Conservation (phyloP, 2,888 invertebrate genomes). For the Dolichomitus sp. region DNA sequence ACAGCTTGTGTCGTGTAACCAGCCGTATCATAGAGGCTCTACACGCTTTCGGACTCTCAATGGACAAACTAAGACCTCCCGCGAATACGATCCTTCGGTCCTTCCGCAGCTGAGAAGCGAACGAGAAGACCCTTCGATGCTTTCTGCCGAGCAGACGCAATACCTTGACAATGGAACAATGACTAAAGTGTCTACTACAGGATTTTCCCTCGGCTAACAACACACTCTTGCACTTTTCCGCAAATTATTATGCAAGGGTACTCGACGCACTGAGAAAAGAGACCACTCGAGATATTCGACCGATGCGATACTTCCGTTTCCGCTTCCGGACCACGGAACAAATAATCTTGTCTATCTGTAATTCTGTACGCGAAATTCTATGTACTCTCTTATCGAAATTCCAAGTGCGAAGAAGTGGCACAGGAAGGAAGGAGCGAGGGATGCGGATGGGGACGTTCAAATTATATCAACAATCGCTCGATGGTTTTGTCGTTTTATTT, state of each 20-base stretch:
- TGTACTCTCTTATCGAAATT: slow-evolving; percentile 9
- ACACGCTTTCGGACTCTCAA: slow-evolving; percentile 25
- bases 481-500: too few species aligned
- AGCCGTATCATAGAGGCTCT: slow-evolving; percentile 25
- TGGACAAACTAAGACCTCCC: slow-evolving; percentile 66
- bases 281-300: not conserved
- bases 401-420: not conserved
- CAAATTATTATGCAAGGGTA: slow-evolving; percentile 15
- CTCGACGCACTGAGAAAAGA: not conserved
- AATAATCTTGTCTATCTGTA: slow-evolving; percentile 1
- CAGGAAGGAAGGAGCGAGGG: not conserved
- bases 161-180: not conserved
- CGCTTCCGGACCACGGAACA: slow-evolving; percentile 1
- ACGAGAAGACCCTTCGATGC: not conserved
- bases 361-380: slow-evolving; percentile 12
- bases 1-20: slow-evolving; percentile 20
- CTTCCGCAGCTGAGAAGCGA: not conserved
- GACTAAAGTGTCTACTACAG: not conserved
- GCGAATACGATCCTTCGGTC: slow-evolving; percentile 22
- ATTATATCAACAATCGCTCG: not conserved
- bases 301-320: not conserved
- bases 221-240: not conserved
- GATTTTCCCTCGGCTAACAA: not conserved
- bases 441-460: not conserved
- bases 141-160: slow-evolving; percentile 38